Evolutionary conservation across 2,113 vertebrate species (phyloP).

Genomic region (Spermophilus dauricus): DNA sequence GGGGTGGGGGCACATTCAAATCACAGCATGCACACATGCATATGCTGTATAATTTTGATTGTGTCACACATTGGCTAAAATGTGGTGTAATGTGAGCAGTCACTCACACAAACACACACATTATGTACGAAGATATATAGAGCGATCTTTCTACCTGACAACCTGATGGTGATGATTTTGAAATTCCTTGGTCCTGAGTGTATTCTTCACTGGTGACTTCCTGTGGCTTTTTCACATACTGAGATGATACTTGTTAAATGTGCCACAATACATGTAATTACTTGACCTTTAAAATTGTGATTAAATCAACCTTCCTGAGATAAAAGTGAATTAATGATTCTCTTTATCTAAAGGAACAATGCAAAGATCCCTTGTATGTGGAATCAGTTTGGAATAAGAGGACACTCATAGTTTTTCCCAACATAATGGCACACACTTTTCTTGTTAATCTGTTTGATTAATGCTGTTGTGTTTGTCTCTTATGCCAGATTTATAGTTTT

Average conservation of each 20-base stretch:
- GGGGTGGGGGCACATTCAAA: no score
- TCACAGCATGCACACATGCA: neutral
- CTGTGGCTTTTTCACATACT: neutral
- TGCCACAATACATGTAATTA: conserved; percentile 30
- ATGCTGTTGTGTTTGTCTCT: neutral
- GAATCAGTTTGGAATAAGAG: neutral
- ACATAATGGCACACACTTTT: neutral
- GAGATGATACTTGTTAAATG: conserved; percentile 28
- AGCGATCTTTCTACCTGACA: neutral
- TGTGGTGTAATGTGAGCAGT: neutral
- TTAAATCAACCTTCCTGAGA: conserved; percentile 36
- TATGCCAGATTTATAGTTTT: neutral
- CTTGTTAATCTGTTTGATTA: neutral
- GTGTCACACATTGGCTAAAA: neutral
- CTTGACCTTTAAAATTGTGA: conserved; percentile 44
- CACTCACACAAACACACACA: neutral
- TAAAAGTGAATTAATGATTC: neutral
- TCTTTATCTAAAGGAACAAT: conserved; percentile 22
- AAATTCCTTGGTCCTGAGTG: neutral
- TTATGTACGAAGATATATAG: neutral
- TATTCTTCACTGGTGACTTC: neutral
- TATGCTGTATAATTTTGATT: neutral
- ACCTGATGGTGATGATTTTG: conserved; percentile 35
- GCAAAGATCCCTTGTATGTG: neutral
- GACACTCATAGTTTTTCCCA: neutral